These are phyloP conservation scores for Scylla paramamosain DNA, from an alignment of 1,140 invertebrate genomes.

Conservation along the genomic window DNA sequence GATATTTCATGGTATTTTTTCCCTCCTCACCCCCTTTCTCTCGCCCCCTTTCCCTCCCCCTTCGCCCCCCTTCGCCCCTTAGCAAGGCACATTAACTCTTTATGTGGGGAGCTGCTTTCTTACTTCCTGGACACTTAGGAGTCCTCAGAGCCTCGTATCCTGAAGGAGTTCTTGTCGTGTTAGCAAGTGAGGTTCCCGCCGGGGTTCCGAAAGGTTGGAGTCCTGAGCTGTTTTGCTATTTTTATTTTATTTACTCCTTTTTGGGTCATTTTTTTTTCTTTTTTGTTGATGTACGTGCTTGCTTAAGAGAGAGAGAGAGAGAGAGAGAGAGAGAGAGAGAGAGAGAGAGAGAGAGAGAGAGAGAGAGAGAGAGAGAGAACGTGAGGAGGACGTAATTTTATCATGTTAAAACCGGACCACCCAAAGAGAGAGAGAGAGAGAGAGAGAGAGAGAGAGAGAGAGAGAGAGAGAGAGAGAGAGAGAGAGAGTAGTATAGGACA, in stretches of 20 bases:
- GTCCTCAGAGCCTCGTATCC: background rate
- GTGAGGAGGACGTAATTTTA: background rate
- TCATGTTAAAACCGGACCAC: background rate
- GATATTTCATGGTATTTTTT: conserved; percentile 42
- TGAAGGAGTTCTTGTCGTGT: background rate
- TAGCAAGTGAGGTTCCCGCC: background rate
- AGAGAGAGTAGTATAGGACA: background rate
- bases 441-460: too few species aligned
- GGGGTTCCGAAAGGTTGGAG: background rate
- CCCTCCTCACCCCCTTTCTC: background rate
- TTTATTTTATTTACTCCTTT: background rate
- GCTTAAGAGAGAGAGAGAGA: too few species aligned
- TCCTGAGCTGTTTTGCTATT: background rate
- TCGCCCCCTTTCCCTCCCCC: background rate
- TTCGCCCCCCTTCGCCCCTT: background rate
- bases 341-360: too few species aligned
- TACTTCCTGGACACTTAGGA: background rate
- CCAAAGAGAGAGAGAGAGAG: too few species aligned
- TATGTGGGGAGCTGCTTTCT: background rate
- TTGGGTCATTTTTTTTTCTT: background rate
- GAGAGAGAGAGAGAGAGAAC: background rate
- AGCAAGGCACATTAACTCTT: background rate
- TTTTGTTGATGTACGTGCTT: background rate
- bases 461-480: too few species aligned
- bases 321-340: too few species aligned